A percentile compares a stretch with the other conserved stretches of the same genome.
These are phyloP conservation scores for Xylota sylvarum DNA, from an alignment of 2,888 invertebrate genomes.

Conservation along the genomic window DNA sequence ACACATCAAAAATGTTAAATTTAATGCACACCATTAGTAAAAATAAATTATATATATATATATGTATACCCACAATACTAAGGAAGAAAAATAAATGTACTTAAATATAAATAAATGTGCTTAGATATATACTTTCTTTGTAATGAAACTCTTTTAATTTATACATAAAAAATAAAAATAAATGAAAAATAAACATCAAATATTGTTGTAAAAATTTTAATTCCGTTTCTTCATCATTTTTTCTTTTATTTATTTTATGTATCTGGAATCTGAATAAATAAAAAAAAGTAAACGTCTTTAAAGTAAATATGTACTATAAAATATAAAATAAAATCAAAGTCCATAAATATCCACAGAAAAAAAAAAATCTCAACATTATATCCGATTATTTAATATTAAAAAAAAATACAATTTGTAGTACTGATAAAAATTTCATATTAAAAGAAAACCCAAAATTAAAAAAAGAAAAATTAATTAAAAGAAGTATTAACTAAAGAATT, in stretches of 20 bases:
- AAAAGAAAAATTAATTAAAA: constrained; percentile 41
- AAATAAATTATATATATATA: constrained; percentile 24
- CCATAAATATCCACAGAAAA: constrained; percentile 54
- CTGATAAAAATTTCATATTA: constrained; percentile 58
- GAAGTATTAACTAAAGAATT: constrained; percentile 52
- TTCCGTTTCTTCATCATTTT: constrained; percentile 46
- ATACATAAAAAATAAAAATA: constrained; percentile 31
- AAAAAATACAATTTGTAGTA: constrained; percentile 55
- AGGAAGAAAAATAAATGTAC: constrained; percentile 61
- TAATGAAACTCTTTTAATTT: constrained; percentile 46
- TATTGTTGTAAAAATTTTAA: constrained; percentile 52
- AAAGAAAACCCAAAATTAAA: constrained; percentile 30
- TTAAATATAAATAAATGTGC: constrained; percentile 73
- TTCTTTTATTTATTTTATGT: constrained; percentile 26
- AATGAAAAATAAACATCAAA: constrained; percentile 19
- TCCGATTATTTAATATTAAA: constrained; percentile 62
- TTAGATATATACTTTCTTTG: constrained; percentile 53
- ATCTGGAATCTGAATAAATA: constrained; percentile 27
- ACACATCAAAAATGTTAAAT: constrained; percentile 53
- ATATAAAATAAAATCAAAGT: constrained; percentile 28
- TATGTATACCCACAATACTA: constrained; percentile 43
- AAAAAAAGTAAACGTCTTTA: constrained; percentile 17
- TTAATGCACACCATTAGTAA: constrained; percentile 48
- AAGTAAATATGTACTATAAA: constrained; percentile 11
- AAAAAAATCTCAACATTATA: constrained; percentile 65